Conservation (phyloP, 2,888 invertebrate genomes). For the Candidula unifasciata region DNA sequence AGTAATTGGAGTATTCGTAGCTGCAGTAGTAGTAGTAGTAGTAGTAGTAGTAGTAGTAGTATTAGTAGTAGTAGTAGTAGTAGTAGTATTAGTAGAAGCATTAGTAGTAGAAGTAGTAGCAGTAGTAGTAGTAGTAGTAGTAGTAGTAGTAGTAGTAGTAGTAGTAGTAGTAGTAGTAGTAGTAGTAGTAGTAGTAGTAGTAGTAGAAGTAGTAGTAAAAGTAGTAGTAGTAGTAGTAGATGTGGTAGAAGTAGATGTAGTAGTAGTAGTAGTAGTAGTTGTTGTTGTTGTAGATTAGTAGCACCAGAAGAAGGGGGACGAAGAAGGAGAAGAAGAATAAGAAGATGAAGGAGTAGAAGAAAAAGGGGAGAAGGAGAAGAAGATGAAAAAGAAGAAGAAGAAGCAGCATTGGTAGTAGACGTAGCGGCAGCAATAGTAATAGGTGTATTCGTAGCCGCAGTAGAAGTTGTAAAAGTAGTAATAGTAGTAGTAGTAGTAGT, state of each 20-base stretch:
- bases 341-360: too few relatives aligned
- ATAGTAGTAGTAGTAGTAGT: not conserved
- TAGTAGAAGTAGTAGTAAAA: not conserved
- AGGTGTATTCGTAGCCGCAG: too few relatives aligned
- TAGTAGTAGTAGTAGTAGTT: slow-evolving; percentile 14
- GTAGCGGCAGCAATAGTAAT: too few relatives aligned
- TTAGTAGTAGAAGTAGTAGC: too few relatives aligned
- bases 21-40: not conserved
- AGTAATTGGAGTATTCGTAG: not conserved
- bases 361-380: too few relatives aligned
- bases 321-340: too few relatives aligned
- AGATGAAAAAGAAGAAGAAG: too few relatives aligned
- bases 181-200: not conserved
- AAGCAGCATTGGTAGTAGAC: too few relatives aligned
- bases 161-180: not conserved
- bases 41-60: not conserved
- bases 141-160: not conserved
- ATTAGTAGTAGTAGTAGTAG: not conserved
- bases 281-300: not conserved
- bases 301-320: too few relatives aligned
- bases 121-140: slow-evolving; percentile 1
- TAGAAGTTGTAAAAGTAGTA: not conserved
- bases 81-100: too few relatives aligned
- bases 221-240: slow-evolving; percentile 5
- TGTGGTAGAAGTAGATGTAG: not conserved